A percentile compares a stretch with the other conserved stretches of the same genome.
phyloP scores from a whole-genome alignment of 2,113 vertebrate genomes.

The Salvelinus fontinalis region DNA sequence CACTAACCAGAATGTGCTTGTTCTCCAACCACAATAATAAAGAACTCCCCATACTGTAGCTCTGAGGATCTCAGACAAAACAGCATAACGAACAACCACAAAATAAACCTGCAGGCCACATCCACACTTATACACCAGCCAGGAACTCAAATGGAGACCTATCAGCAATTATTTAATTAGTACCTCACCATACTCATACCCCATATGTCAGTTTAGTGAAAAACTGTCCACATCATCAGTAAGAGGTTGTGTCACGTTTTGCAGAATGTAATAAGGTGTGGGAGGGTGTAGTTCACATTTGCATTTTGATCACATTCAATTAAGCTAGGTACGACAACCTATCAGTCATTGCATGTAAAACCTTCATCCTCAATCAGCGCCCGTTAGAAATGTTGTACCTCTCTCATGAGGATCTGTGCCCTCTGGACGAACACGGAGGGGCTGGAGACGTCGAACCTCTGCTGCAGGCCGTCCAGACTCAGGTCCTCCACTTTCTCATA shows the following conservation, averaged over 20 bases:
- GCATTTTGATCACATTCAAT: too few species aligned
- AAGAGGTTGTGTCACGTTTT: neutral
- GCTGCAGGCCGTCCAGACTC: constrained; percentile 89
- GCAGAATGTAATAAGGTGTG: neutral
- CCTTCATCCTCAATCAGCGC: too few species aligned
- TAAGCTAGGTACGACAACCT: too few species aligned
- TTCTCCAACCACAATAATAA: constrained; percentile 13
- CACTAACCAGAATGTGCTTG: constrained; percentile 10
- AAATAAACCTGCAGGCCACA: neutral
- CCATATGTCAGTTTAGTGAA: neutral
- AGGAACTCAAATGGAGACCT: neutral
- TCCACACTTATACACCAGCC: neutral
- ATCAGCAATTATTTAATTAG: constrained; percentile 6
- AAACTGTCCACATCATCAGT: neutral
- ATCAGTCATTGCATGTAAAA: too few species aligned
- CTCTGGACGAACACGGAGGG: constrained; percentile 89
- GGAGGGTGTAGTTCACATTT: neutral
- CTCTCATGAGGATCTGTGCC: constrained; percentile 92
- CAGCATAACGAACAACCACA: constrained; percentile 9
- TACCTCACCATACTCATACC: neutral
- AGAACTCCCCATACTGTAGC: neutral
- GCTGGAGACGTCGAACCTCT: constrained; percentile 89
- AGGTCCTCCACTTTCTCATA: constrained; percentile 89
- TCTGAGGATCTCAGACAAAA: neutral
- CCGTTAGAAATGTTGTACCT: constrained; percentile 70